Conservation (phyloP, 2,888 invertebrate species). For the Volucella inflata region DNA sequence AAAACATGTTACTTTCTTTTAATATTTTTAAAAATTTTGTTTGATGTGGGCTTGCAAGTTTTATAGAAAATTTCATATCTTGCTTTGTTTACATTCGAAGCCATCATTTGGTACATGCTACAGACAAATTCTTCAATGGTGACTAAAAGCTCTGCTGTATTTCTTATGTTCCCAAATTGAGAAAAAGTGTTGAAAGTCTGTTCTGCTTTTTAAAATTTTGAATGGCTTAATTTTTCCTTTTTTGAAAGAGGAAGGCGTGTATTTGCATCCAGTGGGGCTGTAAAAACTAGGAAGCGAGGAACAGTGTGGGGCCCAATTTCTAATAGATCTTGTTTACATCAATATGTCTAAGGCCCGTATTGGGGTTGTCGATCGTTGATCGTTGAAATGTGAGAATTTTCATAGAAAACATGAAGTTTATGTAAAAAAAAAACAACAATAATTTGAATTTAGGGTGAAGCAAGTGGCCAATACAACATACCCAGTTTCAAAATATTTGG, state of each 20-base stretch:
- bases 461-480: too few species aligned
- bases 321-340: background rate
- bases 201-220: background rate
- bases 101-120: conserved; percentile 2
- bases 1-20: background rate
- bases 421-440: too few species aligned
- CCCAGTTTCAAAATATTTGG: too few species aligned
- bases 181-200: background rate
- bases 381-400: too few species aligned
- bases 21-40: background rate
- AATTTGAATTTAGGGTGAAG: too few species aligned
- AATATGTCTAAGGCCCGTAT: background rate
- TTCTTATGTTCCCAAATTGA: background rate
- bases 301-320: background rate
- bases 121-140: background rate
- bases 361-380: too few species aligned
- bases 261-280: too few species aligned
- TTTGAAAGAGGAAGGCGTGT: too few species aligned
- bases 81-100: background rate
- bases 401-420: too few species aligned
- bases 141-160: background rate
- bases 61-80: background rate
- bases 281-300: too few species aligned
- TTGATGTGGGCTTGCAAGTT: conserved; percentile 1
- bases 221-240: background rate